phyloP scores from a whole-genome alignment of 1,140 invertebrate species.

The Ditylenchus dipsaci region DNA sequence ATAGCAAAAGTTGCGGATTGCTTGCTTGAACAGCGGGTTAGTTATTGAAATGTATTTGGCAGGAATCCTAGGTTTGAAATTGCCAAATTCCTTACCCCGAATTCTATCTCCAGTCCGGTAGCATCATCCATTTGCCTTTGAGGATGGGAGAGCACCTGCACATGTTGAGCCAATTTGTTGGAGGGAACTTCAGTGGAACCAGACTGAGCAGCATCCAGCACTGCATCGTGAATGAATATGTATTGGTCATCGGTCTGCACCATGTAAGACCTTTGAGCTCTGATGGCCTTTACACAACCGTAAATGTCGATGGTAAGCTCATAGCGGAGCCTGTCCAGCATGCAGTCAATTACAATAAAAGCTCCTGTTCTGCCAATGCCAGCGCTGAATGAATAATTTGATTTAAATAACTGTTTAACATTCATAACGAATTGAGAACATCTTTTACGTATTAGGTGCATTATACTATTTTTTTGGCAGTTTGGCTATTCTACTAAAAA shows the following conservation, averaged over 20 bases:
- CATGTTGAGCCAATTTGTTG: conserved; percentile 79
- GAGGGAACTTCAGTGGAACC: conserved; percentile 89
- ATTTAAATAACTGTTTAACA: no score
- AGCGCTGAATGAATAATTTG: conserved; percentile 66
- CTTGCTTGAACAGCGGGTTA: no score
- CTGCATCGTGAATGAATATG: conserved; percentile 95
- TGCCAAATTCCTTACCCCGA: conserved; percentile 69
- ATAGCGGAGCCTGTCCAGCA: conserved; percentile 85
- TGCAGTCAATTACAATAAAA: conserved; percentile 95
- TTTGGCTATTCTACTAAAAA: no score
- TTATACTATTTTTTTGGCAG: background rate
- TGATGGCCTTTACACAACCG: conserved; percentile 90
- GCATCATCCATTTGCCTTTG: conserved; percentile 61
- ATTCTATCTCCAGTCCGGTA: conserved; percentile 92
- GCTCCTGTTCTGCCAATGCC: conserved; percentile 96
- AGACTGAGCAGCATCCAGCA: conserved; percentile 88
- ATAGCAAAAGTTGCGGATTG: no score
- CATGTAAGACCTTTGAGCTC: conserved; percentile 95
- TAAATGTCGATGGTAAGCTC: conserved; percentile 98
- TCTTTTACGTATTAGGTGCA: background rate
- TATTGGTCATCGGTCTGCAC: conserved; percentile 96
- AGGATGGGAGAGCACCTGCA: conserved; percentile 80
- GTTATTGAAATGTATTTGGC: no score
- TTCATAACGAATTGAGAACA: no score
- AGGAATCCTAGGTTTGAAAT: no score